Conservation (phyloP, 2,888 invertebrate species). For the Oegoconia quadripuncta region DNA sequence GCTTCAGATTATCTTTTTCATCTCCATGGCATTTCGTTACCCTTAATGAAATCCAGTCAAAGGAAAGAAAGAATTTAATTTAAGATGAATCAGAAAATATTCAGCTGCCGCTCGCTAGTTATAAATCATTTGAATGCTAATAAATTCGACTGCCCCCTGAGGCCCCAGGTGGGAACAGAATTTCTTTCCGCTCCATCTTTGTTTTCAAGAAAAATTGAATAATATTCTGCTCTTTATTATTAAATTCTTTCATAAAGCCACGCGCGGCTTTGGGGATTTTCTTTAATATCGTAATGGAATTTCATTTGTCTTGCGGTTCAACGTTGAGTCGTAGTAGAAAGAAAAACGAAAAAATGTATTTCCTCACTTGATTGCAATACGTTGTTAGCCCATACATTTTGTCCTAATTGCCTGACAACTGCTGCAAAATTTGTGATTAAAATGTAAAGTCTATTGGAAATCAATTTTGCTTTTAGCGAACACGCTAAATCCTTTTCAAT, state of each 20-base stretch:
- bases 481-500: constrained; percentile 18
- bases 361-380: constrained; percentile 26
- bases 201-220: constrained; percentile 70
- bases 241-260: constrained; percentile 72
- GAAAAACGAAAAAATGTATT: constrained; percentile 31
- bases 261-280: constrained; percentile 63
- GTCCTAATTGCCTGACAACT: constrained; percentile 30
- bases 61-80: constrained; percentile 78
- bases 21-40: constrained; percentile 68
- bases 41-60: constrained; percentile 76
- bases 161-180: constrained; percentile 70
- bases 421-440: constrained; percentile 23
- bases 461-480: constrained; percentile 24
- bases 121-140: constrained; percentile 80
- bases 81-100: constrained; percentile 77
- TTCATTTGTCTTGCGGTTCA: constrained; percentile 61
- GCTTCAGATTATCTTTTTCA: constrained; percentile 66
- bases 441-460: constrained; percentile 18
- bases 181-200: constrained; percentile 70
- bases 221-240: constrained; percentile 72
- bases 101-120: constrained; percentile 76
- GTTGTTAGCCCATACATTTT: constrained; percentile 26
- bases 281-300: constrained; percentile 71
- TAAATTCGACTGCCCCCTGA: constrained; percentile 71
- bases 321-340: constrained; percentile 18